A percentile compares a stretch with the other conserved stretches of the same genome.
phyloP scores from a whole-genome alignment of 2,888 invertebrate genomes.

The Brachyopa scutellaris region DNA sequence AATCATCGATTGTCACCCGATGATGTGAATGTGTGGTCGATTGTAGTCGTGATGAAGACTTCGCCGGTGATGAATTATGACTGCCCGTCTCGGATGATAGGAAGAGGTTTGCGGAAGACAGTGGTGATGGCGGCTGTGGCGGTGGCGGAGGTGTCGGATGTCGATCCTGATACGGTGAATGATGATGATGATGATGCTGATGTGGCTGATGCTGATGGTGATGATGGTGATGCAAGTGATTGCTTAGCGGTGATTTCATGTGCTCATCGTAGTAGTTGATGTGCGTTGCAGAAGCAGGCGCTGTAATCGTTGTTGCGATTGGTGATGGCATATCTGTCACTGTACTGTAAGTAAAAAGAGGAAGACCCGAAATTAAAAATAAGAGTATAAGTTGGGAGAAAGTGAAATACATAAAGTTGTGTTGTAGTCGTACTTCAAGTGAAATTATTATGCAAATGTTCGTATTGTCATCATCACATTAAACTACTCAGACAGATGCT shows the following conservation, averaged over 20 bases:
- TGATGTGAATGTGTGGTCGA: conserved; percentile 78
- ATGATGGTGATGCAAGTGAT: conserved; percentile 80
- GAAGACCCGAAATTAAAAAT: neutral
- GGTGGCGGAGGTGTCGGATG: conserved; percentile 74
- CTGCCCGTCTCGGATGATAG: conserved; percentile 89
- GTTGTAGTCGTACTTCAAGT: conserved; percentile 16
- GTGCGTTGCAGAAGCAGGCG: conserved; percentile 74
- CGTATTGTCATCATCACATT: conserved; percentile 3
- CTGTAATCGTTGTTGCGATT: conserved; percentile 70
- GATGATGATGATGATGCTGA: conserved; percentile 79
- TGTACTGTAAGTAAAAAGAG: conserved; percentile 44
- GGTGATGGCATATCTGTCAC: conserved; percentile 70
- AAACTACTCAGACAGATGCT: conserved; percentile 13
- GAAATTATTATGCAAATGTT: conserved; percentile 53
- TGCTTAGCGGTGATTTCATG: conserved; percentile 77
- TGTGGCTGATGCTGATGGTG: conserved; percentile 78
- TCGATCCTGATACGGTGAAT: conserved; percentile 77
- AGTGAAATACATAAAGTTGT: neutral
- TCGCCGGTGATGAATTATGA: conserved; percentile 86
- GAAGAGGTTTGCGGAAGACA: conserved; percentile 88
- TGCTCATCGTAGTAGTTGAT: conserved; percentile 74
- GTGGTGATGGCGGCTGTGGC: conserved; percentile 87
- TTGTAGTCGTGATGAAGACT: conserved; percentile 77
- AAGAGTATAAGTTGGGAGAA: conserved; percentile 6
- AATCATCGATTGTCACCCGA: conserved; percentile 81